Percentiles rank a stretch among this genome's conserved stretches.
These are phyloP conservation scores for Scaptomyza flava DNA, from an alignment of 2,888 invertebrate genomes.

Conservation along the genomic window DNA sequence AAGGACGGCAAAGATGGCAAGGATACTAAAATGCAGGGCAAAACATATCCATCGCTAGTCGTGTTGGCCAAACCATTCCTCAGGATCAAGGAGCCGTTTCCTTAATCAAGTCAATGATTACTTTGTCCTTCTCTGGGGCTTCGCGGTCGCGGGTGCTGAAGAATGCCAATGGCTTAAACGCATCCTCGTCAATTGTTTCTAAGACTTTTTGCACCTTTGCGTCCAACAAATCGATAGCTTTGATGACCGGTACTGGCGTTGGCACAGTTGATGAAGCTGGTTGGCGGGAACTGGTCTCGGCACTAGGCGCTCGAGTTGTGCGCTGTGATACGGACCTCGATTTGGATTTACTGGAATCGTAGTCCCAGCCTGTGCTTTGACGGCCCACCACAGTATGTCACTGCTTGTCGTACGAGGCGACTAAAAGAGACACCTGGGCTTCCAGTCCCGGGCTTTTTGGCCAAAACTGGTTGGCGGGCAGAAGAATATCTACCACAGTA, in stretches of 20 bases:
- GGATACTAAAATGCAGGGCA: slow-evolving; percentile 90
- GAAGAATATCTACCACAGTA: no score
- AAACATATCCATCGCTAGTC: slow-evolving; percentile 94
- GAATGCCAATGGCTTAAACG: slow-evolving; percentile 87
- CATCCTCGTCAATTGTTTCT: slow-evolving; percentile 89
- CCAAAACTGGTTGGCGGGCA: no score
- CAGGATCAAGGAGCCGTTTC: slow-evolving; percentile 90
- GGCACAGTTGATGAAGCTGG: slow-evolving; percentile 18
- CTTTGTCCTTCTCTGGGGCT: slow-evolving; percentile 85
- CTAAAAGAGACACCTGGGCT: no score
- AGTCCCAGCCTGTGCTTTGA: slow-evolving; percentile 60
- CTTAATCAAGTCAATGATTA: slow-evolving; percentile 89
- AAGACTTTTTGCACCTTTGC: slow-evolving; percentile 85
- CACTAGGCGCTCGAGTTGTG: slow-evolving; percentile 65
- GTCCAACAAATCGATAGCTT: slow-evolving; percentile 72
- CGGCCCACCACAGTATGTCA: no score
- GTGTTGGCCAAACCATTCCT: slow-evolving; percentile 93
- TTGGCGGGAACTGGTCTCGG: slow-evolving; percentile 66
- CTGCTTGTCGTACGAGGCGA: no score
- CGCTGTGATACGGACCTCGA: slow-evolving; percentile 64
- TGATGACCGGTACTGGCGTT: slow-evolving; percentile 27
- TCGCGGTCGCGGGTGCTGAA: slow-evolving; percentile 86
- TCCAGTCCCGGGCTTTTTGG: no score
- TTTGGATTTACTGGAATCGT: slow-evolving; percentile 66
- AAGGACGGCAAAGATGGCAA: slow-evolving; percentile 91